Evolutionary conservation across 2,888 invertebrate species (phyloP), one percentile per base, ranked within the genome.

Genomic region (Dicyrtoma fusca): DNA sequence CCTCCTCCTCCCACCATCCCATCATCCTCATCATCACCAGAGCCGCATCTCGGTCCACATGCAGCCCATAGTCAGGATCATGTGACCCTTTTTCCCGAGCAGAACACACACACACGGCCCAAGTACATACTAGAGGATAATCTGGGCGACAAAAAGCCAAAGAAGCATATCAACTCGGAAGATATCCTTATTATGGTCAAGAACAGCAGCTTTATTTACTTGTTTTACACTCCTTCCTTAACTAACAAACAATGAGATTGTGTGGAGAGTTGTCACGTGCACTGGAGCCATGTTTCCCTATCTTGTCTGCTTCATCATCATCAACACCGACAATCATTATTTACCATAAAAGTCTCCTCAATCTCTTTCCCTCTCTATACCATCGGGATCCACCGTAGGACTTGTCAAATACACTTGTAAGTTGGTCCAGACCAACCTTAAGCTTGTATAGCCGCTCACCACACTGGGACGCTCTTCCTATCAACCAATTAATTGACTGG

Each of bases 171-270:
- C 62, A 45, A 44, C 42, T 21, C 19, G 1, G 34, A n/a, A n/a
- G 44, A 42, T 26, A 34, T 61, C 21, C 42, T 63, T 63, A 42
- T 62, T 44, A 42, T 45, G 17, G 17, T 45, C 13, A 61, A 42
- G 14, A 17, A 14, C 61, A 44, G 62, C 45, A 63, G 45, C 62
- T 63, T 63, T 45, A 63, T 63, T 63, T 63, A 63, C 62, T 63
- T 63, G 45, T 45, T 45, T 61, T 25, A 61, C 61, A 61, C 42
- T 61, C 42, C 2, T 19, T 21, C 17, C 42, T 44, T 42, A 14
- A 21, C 61, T 44, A n/a, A n/a, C n/a, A n/a, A n/a, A n/a, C n/a
- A n/a, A n/a, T n/a, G n/a, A n/a, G 34, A 34, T 8, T 34, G 8
- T 34, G 8, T 34, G 34, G 34, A 34, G 34, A 34, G 34, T 5